Base-by-base conservation (phyloP, 2,797 vertebrate genomes). In the Cynodonichthys magdalenae region DNA sequence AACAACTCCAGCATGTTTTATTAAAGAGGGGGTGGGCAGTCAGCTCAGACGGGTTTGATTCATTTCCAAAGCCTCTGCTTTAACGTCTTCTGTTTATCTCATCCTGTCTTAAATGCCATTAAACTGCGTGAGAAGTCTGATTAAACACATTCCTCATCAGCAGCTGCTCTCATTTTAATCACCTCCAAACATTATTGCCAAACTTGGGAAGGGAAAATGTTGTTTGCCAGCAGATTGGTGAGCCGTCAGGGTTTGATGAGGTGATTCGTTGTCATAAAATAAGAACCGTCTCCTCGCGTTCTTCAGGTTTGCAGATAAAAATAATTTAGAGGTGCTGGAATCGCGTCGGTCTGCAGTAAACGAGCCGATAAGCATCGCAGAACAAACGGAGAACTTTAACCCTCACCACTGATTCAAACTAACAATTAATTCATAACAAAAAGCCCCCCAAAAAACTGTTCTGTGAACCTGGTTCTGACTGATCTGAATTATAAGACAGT, bases 151-250 rank as follows among this genome's bases (percentile, higher is more conserved):
- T 5, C 10, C 39, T 48, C 54, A 59, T 57, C 36, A 24, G 15
- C 15, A 51, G 5, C 19, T 8, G 31, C 20, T 41, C 28, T n/a
- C 52, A 24, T 5, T 56, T 45, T 41, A 53, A 64, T 66, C 50
- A 63, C 31, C 31, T 66, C 15, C 0, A 59, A 48, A 54, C 31
- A 55, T 17, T 0, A 56, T 62, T 49, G 64, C 34, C 17, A 52
- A 36, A 58, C 39, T 54, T 31, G 48, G 12, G 8, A 36, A 24
- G 36, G 60, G 28, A 62, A 59, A 65, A 72, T 56, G 60, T 48
- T 49, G 39, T 8, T 15, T 44, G 42, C n/a, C 19, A 39, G 4
- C 27, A 31, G 9, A 15, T 1, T 28, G 42, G 41, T 12, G 15
- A 44, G 1, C 31, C 29, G 18, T 64, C 34, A 31, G 24, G 41